Evolutionary conservation across 2,113 vertebrate genomes (phyloP).

Genomic region (Oxyruncus cristatus): DNA sequence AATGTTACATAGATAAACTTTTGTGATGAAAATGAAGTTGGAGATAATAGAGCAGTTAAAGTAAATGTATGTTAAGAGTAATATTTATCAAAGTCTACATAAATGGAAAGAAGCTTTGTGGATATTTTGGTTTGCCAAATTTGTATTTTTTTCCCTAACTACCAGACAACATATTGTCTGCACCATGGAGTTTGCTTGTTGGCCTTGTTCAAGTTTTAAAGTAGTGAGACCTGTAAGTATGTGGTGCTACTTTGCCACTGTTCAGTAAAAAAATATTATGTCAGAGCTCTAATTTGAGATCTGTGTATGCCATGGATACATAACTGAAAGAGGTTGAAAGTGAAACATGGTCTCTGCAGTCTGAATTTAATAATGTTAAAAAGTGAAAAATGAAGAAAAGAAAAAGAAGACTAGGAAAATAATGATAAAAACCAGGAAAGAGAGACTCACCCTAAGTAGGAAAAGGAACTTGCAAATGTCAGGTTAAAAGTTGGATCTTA

Average conservation of each 20-base stretch:
- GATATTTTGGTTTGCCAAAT: neutral
- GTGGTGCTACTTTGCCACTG: neutral
- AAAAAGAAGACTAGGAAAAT: neutral
- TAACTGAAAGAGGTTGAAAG: neutral
- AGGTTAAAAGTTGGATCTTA: neutral
- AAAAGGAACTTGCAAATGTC: neutral
- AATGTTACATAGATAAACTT: conserved; percentile 2
- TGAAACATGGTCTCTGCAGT: neutral
- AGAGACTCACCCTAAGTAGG: neutral
- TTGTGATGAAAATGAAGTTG: neutral
- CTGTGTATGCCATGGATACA: neutral
- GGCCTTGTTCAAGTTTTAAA: neutral
- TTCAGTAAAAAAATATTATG: neutral
- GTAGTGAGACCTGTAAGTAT: neutral
- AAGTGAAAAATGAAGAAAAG: neutral
- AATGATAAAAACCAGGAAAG: neutral
- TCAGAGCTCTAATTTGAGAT: neutral
- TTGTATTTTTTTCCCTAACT: neutral
- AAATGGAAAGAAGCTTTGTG: neutral
- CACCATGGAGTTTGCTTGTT: neutral
- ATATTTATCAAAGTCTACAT: neutral
- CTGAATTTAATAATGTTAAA: neutral
- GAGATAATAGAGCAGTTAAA: conserved; percentile 8
- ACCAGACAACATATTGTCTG: neutral
- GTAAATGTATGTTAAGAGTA: neutral